phyloP scores from a whole-genome alignment of 1,140 invertebrate genomes.

The Druon quercuslanigerum region DNA sequence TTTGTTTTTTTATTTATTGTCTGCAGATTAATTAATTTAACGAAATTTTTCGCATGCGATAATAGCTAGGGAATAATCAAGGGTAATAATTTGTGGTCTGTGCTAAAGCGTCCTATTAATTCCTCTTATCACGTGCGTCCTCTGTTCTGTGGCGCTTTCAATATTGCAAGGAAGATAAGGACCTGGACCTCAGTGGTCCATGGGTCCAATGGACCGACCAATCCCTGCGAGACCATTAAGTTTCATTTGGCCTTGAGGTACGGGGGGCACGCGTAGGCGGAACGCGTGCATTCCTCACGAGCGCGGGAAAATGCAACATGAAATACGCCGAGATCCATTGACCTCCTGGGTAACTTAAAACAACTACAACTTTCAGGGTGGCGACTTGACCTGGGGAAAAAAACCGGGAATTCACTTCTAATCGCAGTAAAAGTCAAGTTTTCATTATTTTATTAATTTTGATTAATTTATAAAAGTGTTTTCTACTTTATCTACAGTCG shows the following conservation, averaged over 20 bases:
- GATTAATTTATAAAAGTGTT: too few relatives aligned
- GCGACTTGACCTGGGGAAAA: too few relatives aligned
- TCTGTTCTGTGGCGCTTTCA: constrained; percentile 7
- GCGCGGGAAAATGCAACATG: constrained; percentile 17
- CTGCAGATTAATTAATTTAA: too few relatives aligned
- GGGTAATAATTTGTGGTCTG: background rate
- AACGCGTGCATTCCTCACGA: constrained; percentile 16
- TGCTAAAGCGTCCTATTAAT: constrained; percentile 1
- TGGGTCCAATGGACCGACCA: background rate
- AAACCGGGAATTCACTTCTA: too few relatives aligned
- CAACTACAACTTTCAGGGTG: background rate
- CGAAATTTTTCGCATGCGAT: too few relatives aligned
- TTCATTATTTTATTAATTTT: too few relatives aligned
- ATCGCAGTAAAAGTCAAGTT: too few relatives aligned
- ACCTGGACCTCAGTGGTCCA: background rate
- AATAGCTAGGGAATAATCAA: background rate
- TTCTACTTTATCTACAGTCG: too few relatives aligned
- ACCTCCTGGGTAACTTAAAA: background rate
- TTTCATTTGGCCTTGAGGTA: constrained; percentile 15
- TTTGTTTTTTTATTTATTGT: too few relatives aligned
- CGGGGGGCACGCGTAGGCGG: constrained; percentile 18
- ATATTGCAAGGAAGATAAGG: constrained; percentile 19
- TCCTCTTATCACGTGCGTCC: background rate
- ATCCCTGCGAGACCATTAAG: constrained; percentile 1
- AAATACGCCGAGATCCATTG: background rate